Evolutionary conservation across 2,888 invertebrate genomes (phyloP).

Genomic region (Plutella xylostella): DNA sequence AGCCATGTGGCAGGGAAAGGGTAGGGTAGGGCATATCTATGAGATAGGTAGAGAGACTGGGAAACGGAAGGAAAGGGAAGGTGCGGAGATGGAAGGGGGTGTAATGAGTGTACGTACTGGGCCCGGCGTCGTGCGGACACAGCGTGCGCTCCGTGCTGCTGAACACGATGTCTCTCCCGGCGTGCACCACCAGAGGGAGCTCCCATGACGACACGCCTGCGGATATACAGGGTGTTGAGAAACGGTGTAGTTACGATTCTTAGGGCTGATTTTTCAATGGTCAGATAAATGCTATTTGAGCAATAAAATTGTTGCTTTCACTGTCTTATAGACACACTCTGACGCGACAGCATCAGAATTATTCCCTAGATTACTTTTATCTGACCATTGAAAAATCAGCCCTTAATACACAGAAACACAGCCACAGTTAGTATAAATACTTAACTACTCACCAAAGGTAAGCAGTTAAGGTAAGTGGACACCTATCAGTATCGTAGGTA

Average conservation of each 20-base stretch:
- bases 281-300: background rate
- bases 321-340: background rate
- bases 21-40: background rate
- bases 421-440: too few relatives aligned
- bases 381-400: background rate
- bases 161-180: slow-evolving; percentile 45
- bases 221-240: background rate
- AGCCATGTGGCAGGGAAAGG: background rate
- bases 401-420: too few relatives aligned
- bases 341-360: background rate
- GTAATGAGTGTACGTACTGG: background rate
- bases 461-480: too few relatives aligned
- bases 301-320: background rate
- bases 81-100: background rate
- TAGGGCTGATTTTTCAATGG: background rate
- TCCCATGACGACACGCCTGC: slow-evolving; percentile 81
- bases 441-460: too few relatives aligned
- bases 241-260: background rate
- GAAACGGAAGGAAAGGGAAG: background rate
- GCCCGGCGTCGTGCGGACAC: slow-evolving; percentile 69
- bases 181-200: slow-evolving; percentile 73
- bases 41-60: background rate
- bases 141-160: slow-evolving; percentile 70
- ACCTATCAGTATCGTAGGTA: too few relatives aligned
- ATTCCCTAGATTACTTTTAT: background rate